Conservation (phyloP, 2,797 vertebrate genomes). For the Diplodus sargus region DNA sequence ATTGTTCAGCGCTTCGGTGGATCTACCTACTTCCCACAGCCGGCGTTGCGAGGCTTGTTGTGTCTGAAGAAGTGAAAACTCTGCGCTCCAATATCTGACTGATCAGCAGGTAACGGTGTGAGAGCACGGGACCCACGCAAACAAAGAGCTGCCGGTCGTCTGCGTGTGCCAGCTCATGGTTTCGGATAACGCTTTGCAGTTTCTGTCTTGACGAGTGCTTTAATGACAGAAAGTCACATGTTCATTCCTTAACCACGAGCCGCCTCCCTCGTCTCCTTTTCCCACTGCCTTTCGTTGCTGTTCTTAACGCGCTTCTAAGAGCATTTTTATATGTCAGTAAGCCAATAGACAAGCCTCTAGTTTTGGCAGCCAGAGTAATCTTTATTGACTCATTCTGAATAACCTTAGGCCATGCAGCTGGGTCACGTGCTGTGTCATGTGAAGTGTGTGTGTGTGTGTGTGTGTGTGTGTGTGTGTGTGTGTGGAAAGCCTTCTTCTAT, state of each 20-base stretch:
- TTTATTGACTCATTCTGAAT: conserved; percentile 44
- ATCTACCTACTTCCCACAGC: not conserved
- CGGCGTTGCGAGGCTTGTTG: not conserved
- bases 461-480: not conserved
- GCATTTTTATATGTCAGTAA: not conserved
- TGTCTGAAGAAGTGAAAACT: not conserved
- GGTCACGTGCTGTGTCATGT: conserved; percentile 58
- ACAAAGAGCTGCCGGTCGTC: conserved; percentile 50
- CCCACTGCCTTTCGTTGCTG: not conserved
- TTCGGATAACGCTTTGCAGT: conserved; percentile 37
- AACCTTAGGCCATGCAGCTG: conserved; percentile 35
- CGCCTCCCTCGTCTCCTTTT: not conserved
- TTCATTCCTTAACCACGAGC: conserved; percentile 1
- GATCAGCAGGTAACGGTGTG: conserved; percentile 18
- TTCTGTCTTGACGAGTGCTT: conserved; percentile 12
- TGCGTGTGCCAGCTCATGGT: conserved; percentile 55
- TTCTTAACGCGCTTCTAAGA: not conserved
- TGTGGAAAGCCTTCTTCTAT: not conserved
- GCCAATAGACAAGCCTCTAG: conserved; percentile 12
- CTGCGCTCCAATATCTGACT: not conserved
- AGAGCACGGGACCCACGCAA: conserved; percentile 25
- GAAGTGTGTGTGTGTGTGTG: conserved; percentile 22
- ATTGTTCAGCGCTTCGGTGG: not conserved
- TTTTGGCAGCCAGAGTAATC: conserved; percentile 33
- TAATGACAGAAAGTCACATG: not conserved